A percentile compares a stretch with the other conserved stretches of the same genome.
Conservation (phyloP, 92 coral and sea anemone species). For the Isaurus tuberculatus region DNA sequence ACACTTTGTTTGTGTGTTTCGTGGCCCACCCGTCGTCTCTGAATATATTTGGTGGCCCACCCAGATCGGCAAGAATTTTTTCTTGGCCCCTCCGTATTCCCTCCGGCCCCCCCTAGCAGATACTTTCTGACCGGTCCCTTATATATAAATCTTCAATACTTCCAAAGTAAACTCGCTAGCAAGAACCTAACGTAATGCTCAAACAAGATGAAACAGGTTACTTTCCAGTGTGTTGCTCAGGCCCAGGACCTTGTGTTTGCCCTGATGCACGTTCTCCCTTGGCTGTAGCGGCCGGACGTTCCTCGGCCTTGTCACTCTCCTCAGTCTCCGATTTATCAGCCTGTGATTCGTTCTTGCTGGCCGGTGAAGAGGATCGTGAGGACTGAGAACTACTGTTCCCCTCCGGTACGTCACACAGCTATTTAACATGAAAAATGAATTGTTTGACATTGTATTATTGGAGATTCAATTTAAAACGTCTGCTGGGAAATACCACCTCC, state of each 20-base stretch:
- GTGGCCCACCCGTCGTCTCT: no score
- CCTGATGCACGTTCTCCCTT: background rate
- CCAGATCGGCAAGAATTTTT: no score
- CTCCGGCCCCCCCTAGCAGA: no score
- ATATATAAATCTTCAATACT: background rate
- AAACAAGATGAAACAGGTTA: background rate
- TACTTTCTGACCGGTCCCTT: no score
- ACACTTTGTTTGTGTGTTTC: no score
- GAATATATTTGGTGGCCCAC: no score
- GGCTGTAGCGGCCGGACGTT: background rate
- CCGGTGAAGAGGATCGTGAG: constrained; percentile 34
- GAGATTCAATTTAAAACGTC: background rate
- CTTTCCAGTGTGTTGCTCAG: constrained; percentile 15
- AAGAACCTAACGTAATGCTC: background rate
- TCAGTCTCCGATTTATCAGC: constrained; percentile 32
- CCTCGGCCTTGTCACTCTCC: background rate
- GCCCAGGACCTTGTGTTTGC: constrained; percentile 3
- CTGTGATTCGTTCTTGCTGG: constrained; percentile 23
- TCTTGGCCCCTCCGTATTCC: no score
- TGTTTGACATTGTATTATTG: background rate
- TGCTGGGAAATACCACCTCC: no score
- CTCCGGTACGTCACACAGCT: constrained; percentile 44
- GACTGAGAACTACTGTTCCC: constrained; percentile 33
- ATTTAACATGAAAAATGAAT: background rate
- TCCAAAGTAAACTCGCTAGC: background rate